phyloP scores from a whole-genome alignment of 2,888 invertebrate genomes.

The Lamellibrachia columna region DNA sequence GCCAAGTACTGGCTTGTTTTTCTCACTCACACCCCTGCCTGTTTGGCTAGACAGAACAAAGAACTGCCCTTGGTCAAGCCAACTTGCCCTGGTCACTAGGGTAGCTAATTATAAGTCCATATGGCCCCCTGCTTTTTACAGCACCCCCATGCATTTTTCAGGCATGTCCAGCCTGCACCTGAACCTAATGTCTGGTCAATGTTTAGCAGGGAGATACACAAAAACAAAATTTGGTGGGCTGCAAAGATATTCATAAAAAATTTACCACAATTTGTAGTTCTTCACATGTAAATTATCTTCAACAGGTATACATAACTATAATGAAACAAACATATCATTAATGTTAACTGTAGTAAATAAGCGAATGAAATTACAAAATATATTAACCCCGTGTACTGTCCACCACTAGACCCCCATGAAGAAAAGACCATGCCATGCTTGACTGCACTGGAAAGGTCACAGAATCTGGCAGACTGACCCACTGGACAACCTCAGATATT shows the following conservation, averaged over 20 bases:
- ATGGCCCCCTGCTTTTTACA: conserved; percentile 7
- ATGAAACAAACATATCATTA: not conserved
- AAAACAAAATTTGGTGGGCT: not conserved
- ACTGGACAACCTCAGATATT: conserved; percentile 10
- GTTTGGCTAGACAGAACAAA: not conserved
- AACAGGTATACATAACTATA: not conserved
- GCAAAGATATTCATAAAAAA: not conserved
- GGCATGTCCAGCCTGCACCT: not conserved
- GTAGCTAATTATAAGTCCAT: conserved; percentile 12
- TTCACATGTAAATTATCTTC: not conserved
- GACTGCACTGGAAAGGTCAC: conserved; percentile 10
- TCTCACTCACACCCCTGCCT: conserved; percentile 9
- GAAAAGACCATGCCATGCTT: not conserved
- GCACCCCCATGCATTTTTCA: conserved; percentile 12
- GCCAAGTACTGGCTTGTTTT: conserved; percentile 12
- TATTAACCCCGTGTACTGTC: not conserved
- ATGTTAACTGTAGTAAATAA: not conserved
- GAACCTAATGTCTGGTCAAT: not conserved
- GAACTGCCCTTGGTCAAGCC: not conserved
- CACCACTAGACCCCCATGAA: not conserved
- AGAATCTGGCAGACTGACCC: not conserved
- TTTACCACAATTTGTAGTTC: not conserved
- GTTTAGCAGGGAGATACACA: not conserved
- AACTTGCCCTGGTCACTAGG: conserved; percentile 1
- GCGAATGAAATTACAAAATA: not conserved